A percentile compares a stretch with the other conserved stretches of the same genome.
Conservation (phyloP, 2,888 invertebrate genomes). For the Coleophora deauratella region DNA sequence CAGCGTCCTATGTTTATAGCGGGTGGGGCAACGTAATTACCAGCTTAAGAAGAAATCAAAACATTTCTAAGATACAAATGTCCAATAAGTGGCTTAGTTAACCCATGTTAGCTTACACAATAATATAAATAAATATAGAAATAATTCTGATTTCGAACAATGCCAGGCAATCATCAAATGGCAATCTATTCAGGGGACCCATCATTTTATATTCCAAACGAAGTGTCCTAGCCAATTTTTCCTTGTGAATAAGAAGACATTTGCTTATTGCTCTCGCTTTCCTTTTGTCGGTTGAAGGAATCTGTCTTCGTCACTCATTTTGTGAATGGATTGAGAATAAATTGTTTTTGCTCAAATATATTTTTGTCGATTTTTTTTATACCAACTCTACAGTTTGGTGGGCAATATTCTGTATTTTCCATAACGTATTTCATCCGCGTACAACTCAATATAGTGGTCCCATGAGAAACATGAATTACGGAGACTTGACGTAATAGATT, state of each 20-base stretch:
- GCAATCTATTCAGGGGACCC: constrained; percentile 43
- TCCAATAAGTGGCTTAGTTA: too few species aligned
- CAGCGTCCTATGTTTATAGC: too few species aligned
- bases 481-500: not conserved
- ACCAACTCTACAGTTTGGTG: not conserved
- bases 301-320: constrained; percentile 49
- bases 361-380: constrained; percentile 10
- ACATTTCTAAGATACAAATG: too few species aligned
- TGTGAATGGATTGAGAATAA: constrained; percentile 36
- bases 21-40: too few species aligned
- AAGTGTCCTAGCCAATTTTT: constrained; percentile 63
- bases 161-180: constrained; percentile 19
- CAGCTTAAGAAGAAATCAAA: too few species aligned
- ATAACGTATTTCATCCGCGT: not conserved
- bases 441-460: not conserved
- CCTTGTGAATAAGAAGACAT: constrained; percentile 60
- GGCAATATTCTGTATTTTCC: not conserved
- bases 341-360: constrained; percentile 19
- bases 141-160: too few species aligned
- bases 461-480: not conserved
- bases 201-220: constrained; percentile 37
- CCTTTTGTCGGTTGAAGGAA: constrained; percentile 44
- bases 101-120: too few species aligned
- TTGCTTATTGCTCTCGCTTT: constrained; percentile 62
- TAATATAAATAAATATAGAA: too few species aligned